These are phyloP conservation scores for Halocynthia aurantium DNA, from an alignment of 23 tunicate species.

Conservation along the genomic window DNA sequence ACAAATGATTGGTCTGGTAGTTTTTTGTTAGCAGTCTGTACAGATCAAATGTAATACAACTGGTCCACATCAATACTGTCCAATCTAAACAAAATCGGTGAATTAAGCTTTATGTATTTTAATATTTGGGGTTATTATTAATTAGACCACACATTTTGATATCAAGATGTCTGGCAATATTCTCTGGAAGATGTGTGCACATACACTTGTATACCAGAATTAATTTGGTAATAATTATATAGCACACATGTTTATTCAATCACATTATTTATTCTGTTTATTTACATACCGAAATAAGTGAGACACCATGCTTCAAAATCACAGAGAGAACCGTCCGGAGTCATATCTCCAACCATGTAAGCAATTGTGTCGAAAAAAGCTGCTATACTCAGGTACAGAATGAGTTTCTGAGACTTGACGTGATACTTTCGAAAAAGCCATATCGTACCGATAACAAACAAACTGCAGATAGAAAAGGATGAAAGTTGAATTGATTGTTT, in stretches of 20 bases:
- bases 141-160: no score
- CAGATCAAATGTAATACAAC: slow-evolving; percentile 79
- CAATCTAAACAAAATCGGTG: slow-evolving; percentile 28
- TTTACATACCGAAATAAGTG: slow-evolving; percentile 68
- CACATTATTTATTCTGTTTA: not conserved
- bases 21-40: slow-evolving; percentile 45
- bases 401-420: slow-evolving; percentile 58
- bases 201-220: no score
- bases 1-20: slow-evolving; percentile 33
- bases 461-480: slow-evolving; percentile 1
- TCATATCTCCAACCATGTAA: slow-evolving; percentile 77
- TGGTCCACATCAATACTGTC: slow-evolving; percentile 75
- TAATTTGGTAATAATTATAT: no score
- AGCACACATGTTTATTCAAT: no score
- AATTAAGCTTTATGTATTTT: no score
- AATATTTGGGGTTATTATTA: no score
- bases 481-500: not conserved
- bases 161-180: no score
- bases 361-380: slow-evolving; percentile 92
- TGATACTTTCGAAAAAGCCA: slow-evolving; percentile 34
- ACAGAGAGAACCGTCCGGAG: slow-evolving; percentile 68
- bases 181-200: no score
- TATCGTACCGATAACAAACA: slow-evolving; percentile 55
- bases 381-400: slow-evolving; percentile 80
- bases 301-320: slow-evolving; percentile 96